Evolutionary conservation across 2,797 vertebrate genomes (phyloP).

Genomic region (Lateolabrax maculatus): DNA sequence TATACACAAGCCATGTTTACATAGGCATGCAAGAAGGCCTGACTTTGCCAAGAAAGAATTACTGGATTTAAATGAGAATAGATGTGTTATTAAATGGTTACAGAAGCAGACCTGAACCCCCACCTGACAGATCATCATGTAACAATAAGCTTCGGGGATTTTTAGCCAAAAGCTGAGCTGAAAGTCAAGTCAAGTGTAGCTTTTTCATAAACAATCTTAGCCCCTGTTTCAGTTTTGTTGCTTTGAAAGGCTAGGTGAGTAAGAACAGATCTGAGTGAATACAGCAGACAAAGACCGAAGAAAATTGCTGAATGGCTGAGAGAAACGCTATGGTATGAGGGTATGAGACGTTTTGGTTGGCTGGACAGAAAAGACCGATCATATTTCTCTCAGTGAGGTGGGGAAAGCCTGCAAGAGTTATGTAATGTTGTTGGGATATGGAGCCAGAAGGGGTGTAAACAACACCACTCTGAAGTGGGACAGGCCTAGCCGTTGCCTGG

Average conservation of each 20-base stretch:
- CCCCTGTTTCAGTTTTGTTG: constrained; percentile 45
- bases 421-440: constrained; percentile 76
- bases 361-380: constrained; percentile 55
- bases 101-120: constrained; percentile 22
- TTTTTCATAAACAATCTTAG: constrained; percentile 31
- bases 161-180: constrained; percentile 18
- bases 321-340: constrained; percentile 63
- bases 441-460: constrained; percentile 86
- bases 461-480: constrained; percentile 78
- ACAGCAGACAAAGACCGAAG: constrained; percentile 48
- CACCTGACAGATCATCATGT: constrained; percentile 29
- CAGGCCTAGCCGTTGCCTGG: constrained; percentile 84
- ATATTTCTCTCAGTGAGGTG: constrained; percentile 68
- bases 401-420: constrained; percentile 78
- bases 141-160: constrained; percentile 29
- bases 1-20: constrained; percentile 55
- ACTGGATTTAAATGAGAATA: constrained; percentile 44
- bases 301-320: constrained; percentile 52
- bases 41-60: constrained; percentile 52
- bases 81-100: constrained; percentile 46
- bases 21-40: constrained; percentile 34
- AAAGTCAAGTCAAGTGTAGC: constrained; percentile 23
- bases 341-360: constrained; percentile 64
- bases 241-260: constrained; percentile 10
- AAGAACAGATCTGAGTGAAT: constrained; percentile 16